These are phyloP conservation scores for Stratiomys singularior DNA, from an alignment of 2,888 invertebrate genomes.

Conservation along the genomic window DNA sequence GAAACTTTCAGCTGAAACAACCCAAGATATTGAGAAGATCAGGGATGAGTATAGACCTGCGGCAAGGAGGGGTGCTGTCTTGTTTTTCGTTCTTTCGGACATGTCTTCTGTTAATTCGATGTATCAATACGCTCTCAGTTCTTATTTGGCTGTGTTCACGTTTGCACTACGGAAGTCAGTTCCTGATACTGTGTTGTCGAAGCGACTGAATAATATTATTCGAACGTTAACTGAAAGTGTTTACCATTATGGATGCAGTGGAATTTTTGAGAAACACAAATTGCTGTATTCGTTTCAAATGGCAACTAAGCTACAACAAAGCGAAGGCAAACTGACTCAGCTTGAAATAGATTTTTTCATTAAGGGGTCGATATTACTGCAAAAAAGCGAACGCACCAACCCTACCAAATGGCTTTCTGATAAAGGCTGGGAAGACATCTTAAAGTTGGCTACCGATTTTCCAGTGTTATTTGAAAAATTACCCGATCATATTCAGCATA, in stretches of 20 bases:
- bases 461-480: conserved; percentile 73
- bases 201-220: conserved; percentile 83
- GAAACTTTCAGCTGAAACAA: conserved; percentile 78
- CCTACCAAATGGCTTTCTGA: conserved; percentile 79
- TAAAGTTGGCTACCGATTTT: conserved; percentile 78
- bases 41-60: conserved; percentile 88
- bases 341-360: conserved; percentile 89
- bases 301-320: conserved; percentile 82
- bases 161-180: conserved; percentile 83
- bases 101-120: conserved; percentile 89
- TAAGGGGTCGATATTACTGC: conserved; percentile 83
- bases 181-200: conserved; percentile 80
- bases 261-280: conserved; percentile 92
- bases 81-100: conserved; percentile 91
- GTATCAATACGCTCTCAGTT: conserved; percentile 91
- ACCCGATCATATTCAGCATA: conserved; percentile 71
- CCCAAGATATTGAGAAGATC: conserved; percentile 82
- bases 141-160: conserved; percentile 86
- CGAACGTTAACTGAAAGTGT: conserved; percentile 86
- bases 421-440: conserved; percentile 85
- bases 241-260: conserved; percentile 91
- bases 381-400: conserved; percentile 74
- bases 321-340: conserved; percentile 72
- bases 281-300: conserved; percentile 92
- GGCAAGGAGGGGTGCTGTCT: conserved; percentile 85